Percentiles rank a stretch among this genome's conserved stretches.
Evolutionary conservation across 2,797 vertebrate genomes (phyloP).

Genomic region (Menidia menidia): DNA sequence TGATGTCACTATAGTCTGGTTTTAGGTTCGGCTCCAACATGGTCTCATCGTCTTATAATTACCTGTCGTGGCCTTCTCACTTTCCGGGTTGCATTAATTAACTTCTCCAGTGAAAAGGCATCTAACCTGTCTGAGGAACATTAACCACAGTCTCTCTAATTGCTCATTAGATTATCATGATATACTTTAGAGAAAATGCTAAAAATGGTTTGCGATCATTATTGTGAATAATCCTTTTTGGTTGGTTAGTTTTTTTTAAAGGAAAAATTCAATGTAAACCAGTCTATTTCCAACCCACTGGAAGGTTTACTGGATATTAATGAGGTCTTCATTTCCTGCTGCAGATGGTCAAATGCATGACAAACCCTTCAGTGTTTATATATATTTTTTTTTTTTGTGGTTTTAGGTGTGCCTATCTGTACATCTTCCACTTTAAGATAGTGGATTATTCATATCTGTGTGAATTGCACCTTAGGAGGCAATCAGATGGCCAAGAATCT

Average conservation of each 20-base stretch:
- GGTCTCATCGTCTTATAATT: constrained; percentile 18
- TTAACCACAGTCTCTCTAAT: constrained; percentile 54
- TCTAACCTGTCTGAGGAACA: constrained; percentile 44
- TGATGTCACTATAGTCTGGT: not conserved
- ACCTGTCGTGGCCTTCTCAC: constrained; percentile 47
- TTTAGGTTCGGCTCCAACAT: not conserved
- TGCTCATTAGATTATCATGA: constrained; percentile 49
- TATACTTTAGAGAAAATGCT: constrained; percentile 33
- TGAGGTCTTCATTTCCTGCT: constrained; percentile 41
- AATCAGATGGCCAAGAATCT: constrained; percentile 32
- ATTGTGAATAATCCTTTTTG: constrained; percentile 28
- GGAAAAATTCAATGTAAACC: constrained; percentile 28
- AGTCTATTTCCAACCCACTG: constrained; percentile 32
- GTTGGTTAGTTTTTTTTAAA: not conserved
- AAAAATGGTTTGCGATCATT: constrained; percentile 20
- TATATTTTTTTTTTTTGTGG: constrained; percentile 26
- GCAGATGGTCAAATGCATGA: constrained; percentile 35
- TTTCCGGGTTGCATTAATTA: constrained; percentile 59
- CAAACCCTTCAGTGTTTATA: constrained; percentile 26
- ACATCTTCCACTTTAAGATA: constrained; percentile 56
- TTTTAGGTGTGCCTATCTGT: constrained; percentile 49
- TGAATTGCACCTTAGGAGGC: constrained; percentile 51
- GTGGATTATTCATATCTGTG: constrained; percentile 58
- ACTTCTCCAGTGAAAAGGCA: constrained; percentile 42
- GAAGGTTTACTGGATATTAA: constrained; percentile 44